Evolutionary conservation across 2,797 vertebrate genomes (phyloP).

Genomic region (Pipistrellus pipistrellus): DNA sequence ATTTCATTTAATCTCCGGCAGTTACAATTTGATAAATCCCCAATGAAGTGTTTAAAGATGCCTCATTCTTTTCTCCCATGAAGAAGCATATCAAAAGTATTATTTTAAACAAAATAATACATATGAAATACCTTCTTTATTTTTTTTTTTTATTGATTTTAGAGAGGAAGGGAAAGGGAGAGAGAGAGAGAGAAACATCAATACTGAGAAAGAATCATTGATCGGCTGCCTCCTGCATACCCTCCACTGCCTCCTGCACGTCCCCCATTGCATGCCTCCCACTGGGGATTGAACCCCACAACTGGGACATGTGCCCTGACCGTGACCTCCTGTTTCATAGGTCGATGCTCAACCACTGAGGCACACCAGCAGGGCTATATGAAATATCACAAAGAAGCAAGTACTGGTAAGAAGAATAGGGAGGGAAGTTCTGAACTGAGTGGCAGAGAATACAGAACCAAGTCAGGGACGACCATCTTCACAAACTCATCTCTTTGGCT

Average conservation of each 20-base stretch:
- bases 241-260: too few relatives aligned
- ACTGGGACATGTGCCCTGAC: too few relatives aligned
- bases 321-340: too few relatives aligned
- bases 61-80: background rate
- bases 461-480: background rate
- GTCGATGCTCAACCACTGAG: too few relatives aligned
- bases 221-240: background rate
- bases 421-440: background rate
- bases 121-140: background rate
- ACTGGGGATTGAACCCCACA: too few relatives aligned
- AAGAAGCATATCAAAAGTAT: background rate
- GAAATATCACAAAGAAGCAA: conserved; percentile 10
- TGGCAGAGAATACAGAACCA: conserved; percentile 32
- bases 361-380: too few relatives aligned
- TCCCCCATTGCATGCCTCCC: too few relatives aligned
- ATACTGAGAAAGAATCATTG: background rate
- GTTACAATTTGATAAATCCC: background rate
- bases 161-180: background rate
- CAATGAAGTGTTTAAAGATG: background rate
- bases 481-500: background rate
- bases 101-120: background rate
- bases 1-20: background rate
- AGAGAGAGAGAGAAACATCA: background rate
- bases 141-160: background rate
- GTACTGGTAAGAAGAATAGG: background rate